phyloP scores from a whole-genome alignment of 2,888 invertebrate genomes.

The Dromius quadrimaculatus region DNA sequence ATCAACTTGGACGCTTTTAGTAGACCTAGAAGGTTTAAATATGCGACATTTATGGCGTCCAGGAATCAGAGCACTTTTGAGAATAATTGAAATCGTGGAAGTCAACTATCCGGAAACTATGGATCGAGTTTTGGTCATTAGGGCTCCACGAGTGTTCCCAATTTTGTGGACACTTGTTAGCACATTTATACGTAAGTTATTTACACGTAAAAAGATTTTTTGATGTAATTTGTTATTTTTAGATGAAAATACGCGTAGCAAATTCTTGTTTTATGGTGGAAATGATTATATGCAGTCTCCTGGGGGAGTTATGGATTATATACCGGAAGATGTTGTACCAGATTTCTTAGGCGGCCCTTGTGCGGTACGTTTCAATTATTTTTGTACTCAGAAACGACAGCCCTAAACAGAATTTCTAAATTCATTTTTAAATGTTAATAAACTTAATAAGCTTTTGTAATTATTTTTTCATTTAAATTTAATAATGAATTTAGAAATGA shows the following conservation, averaged over 20 bases:
- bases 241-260: constrained; percentile 93
- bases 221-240: constrained; percentile 40
- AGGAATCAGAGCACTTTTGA: constrained; percentile 81
- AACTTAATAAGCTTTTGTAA: too few relatives aligned
- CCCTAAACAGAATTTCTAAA: too few relatives aligned
- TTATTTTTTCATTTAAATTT: too few relatives aligned
- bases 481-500: too few relatives aligned
- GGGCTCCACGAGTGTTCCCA: constrained; percentile 94
- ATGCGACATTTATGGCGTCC: constrained; percentile 97
- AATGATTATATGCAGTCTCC: constrained; percentile 84
- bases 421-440: too few relatives aligned
- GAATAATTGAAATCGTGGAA: constrained; percentile 87
- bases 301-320: constrained; percentile 87
- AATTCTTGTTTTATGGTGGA: constrained; percentile 92
- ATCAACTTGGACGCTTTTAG: constrained; percentile 89
- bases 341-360: constrained; percentile 93
- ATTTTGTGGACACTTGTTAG: constrained; percentile 95
- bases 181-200: constrained; percentile 84
- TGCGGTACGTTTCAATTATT: constrained; percentile 75
- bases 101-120: constrained; percentile 96
- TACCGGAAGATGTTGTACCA: constrained; percentile 86
- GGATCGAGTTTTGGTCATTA: constrained; percentile 89
- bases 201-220: constrained; percentile 4
- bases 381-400: too few relatives aligned
- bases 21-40: constrained; percentile 93